Percentiles rank a stretch among this genome's conserved stretches.
Evolutionary conservation across 2,113 vertebrate genomes (phyloP).

Genomic region (Myodes glareolus): DNA sequence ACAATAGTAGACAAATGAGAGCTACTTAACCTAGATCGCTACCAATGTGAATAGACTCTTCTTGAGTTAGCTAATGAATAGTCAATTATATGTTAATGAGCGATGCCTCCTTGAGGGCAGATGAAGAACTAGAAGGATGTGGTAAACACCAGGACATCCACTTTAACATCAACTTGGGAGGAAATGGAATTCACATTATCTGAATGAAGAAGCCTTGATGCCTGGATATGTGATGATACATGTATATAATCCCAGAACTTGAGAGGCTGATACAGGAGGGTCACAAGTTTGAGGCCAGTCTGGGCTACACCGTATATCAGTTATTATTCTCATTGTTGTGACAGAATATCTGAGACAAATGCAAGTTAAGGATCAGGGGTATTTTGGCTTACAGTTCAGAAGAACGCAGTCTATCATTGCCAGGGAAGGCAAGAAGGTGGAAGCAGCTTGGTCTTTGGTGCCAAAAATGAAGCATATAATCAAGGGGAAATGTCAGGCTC

Average conservation of each 20-base stretch:
- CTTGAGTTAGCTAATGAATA: background rate
- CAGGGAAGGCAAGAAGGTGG: background rate
- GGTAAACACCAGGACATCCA: background rate
- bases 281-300: background rate
- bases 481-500: too few species aligned
- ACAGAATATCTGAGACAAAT: background rate
- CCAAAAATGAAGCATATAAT: background rate
- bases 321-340: background rate
- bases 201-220: background rate
- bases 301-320: background rate
- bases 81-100: background rate
- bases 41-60: background rate
- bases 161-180: background rate
- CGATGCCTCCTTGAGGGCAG: background rate
- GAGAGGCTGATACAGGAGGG: background rate
- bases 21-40: background rate
- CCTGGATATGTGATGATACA: background rate
- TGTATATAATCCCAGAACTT: background rate
- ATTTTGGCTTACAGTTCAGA: background rate
- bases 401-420: too few species aligned
- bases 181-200: background rate
- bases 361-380: background rate
- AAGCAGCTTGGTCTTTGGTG: background rate
- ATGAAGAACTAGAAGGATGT: background rate
- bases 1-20: background rate